Percentiles rank a stretch among this genome's conserved stretches.
Evolutionary conservation across 2,888 invertebrate species (phyloP).

Genomic region (Atrina japonica): DNA sequence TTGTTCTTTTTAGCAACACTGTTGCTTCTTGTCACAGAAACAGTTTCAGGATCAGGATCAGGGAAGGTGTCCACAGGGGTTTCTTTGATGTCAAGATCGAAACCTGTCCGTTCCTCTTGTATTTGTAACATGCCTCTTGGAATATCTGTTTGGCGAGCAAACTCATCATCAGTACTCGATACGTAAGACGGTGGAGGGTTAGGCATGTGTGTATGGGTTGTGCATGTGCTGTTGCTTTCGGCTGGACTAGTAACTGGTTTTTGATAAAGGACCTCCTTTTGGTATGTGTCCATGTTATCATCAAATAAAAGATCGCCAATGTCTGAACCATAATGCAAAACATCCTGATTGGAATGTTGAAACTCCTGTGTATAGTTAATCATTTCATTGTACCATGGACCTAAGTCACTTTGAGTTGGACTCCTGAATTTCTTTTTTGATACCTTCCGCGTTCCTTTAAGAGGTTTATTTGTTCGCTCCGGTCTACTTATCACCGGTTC

Average conservation of each 20-base stretch:
- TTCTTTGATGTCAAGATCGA: slow-evolving; percentile 10
- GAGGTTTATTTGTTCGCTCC: slow-evolving; percentile 3
- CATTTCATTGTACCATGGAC: slow-evolving; percentile 15
- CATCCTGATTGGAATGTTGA: slow-evolving; percentile 8
- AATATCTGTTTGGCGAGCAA: slow-evolving; percentile 15
- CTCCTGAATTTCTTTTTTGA: slow-evolving; percentile 6
- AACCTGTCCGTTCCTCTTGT: slow-evolving; percentile 31
- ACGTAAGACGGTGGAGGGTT: slow-evolving; percentile 40
- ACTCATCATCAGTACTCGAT: slow-evolving; percentile 31
- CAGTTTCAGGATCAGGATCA: slow-evolving; percentile 5
- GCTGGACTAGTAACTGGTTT: slow-evolving; percentile 20
- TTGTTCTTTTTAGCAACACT: slow-evolving; percentile 13
- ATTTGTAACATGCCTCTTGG: slow-evolving; percentile 33
- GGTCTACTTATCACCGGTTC: neutral
- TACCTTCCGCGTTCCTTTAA: slow-evolving; percentile 10
- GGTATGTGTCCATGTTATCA: slow-evolving; percentile 10
- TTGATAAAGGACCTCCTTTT: slow-evolving; percentile 5
- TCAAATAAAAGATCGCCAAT: neutral
- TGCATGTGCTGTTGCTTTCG: slow-evolving; percentile 22
- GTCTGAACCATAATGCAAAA: neutral
- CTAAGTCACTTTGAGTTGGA: slow-evolving; percentile 1
- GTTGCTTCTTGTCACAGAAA: slow-evolving; percentile 11
- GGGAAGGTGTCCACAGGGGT: slow-evolving; percentile 2
- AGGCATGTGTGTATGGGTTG: slow-evolving; percentile 20
- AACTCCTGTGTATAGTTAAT: slow-evolving; percentile 2